phyloP scores from a whole-genome alignment of 2,113 vertebrate species.

The Acinonyx jubatus region DNA sequence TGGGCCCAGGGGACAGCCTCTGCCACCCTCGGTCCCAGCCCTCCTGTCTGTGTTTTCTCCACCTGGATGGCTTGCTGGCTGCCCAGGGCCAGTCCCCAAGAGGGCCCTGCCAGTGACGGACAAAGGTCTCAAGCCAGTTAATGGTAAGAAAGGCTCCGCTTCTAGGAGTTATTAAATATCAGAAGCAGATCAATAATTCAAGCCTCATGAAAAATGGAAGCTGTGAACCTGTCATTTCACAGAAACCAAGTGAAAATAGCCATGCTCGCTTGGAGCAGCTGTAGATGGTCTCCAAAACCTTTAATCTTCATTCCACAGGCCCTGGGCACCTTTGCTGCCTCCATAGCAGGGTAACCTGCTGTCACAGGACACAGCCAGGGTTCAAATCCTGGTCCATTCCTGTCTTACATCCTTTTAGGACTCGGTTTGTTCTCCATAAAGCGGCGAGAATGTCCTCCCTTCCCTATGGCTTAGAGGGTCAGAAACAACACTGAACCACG shows the following conservation, averaged over 20 bases:
- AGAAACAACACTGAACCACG: neutral
- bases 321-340: neutral
- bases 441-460: neutral
- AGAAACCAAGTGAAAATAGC: neutral
- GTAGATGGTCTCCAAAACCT: neutral
- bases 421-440: neutral
- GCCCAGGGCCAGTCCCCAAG: neutral
- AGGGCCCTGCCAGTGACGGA: neutral
- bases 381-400: neutral
- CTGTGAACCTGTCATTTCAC: neutral
- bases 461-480: neutral
- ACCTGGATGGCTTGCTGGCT: neutral
- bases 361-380: no score
- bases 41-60: neutral
- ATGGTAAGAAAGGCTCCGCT: neutral
- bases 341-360: neutral
- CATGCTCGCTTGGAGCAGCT: neutral
- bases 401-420: neutral
- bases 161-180: neutral
- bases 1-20: neutral
- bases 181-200: neutral
- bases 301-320: neutral
- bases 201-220: neutral
- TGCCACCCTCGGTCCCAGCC: neutral
- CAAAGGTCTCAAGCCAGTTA: neutral